Conservation (phyloP, 1,140 invertebrate genomes). For the Habropoda laboriosa region DNA sequence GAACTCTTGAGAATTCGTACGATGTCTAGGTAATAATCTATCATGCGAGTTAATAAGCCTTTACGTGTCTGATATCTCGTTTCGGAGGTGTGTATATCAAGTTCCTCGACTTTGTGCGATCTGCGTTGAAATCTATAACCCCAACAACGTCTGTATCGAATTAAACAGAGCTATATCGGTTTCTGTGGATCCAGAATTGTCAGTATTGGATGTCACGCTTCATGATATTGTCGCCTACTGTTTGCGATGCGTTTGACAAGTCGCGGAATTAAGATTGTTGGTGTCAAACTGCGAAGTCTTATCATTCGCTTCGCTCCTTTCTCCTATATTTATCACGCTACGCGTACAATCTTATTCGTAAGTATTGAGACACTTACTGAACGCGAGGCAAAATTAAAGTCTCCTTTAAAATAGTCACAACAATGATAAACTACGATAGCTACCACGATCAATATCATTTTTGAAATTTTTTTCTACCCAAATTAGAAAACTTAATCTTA, state of each 20-base stretch:
- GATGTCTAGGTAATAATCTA: too few relatives aligned
- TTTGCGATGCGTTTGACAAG: background rate
- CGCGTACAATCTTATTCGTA: too few relatives aligned
- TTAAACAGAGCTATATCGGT: background rate
- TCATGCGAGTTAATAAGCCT: background rate
- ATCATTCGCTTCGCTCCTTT: too few relatives aligned
- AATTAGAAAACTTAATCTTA: too few relatives aligned
- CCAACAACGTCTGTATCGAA: background rate
- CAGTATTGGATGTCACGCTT: background rate
- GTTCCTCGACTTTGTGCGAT: background rate
- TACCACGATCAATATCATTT: too few relatives aligned
- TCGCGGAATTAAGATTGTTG: background rate
- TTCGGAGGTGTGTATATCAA: background rate
- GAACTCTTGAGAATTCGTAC: too few relatives aligned
- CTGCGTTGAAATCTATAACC: background rate
- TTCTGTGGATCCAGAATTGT: conserved; percentile 1
- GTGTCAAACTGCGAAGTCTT: background rate
- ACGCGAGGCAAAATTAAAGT: too few relatives aligned
- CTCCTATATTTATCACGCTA: too few relatives aligned
- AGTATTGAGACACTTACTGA: too few relatives aligned
- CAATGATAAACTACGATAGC: too few relatives aligned
- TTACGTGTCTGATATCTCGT: background rate
- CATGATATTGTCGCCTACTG: background rate
- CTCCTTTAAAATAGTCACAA: too few relatives aligned
- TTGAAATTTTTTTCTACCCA: too few relatives aligned